Percentiles rank a stretch among this genome's conserved stretches.
phyloP scores from a whole-genome alignment of 2,113 vertebrate species.

The Peromyscus polionotus region DNA sequence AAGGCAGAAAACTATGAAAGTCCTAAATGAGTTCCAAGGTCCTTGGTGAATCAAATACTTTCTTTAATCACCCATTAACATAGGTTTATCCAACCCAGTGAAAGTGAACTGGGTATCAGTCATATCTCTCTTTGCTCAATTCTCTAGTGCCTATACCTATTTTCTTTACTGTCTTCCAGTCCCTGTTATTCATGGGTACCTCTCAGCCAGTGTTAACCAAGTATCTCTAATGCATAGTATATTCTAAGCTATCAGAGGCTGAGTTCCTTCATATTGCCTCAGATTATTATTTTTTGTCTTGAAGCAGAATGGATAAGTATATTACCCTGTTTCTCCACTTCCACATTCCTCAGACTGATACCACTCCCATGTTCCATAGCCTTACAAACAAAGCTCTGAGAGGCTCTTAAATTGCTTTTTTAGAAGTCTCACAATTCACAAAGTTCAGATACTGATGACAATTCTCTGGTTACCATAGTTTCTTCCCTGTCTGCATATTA shows the following conservation, averaged over 20 bases:
- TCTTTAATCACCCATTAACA: background rate
- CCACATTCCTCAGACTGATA: background rate
- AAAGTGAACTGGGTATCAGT: background rate
- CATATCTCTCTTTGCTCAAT: background rate
- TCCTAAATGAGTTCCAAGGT: background rate
- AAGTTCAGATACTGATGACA: background rate
- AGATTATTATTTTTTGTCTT: background rate
- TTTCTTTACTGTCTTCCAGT: background rate
- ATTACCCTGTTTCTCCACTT: background rate
- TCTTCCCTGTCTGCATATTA: background rate
- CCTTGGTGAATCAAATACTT: background rate
- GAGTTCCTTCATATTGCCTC: background rate
- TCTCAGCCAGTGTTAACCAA: background rate
- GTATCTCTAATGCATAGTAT: background rate
- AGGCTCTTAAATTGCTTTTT: background rate
- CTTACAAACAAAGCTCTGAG: background rate
- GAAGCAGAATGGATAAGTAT: background rate
- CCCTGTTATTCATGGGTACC: background rate
- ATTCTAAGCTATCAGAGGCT: background rate
- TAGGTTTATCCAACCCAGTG: background rate
- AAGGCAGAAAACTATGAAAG: background rate
- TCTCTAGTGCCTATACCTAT: background rate
- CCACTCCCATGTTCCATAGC: background rate
- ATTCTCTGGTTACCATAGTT: background rate
- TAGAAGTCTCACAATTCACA: background rate